phyloP scores from a whole-genome alignment of 1,140 invertebrate species.

The Drosophila persimilis region DNA sequence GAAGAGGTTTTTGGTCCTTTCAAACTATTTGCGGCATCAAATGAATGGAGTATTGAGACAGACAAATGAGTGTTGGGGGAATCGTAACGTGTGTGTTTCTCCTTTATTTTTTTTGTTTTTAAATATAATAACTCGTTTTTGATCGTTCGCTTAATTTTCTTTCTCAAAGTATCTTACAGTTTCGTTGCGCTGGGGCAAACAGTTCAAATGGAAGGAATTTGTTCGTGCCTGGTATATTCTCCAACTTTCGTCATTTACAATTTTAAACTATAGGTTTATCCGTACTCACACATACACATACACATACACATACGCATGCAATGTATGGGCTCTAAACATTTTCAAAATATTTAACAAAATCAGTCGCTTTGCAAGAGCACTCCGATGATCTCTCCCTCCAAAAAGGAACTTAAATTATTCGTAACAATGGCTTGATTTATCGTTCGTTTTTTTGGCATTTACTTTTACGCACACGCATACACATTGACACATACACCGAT shows the following conservation, averaged over 20 bases:
- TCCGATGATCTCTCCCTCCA: conserved; percentile 29
- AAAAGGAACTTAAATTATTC: conserved; percentile 74
- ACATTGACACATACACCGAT: conserved; percentile 59
- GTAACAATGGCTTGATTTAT: conserved; percentile 45
- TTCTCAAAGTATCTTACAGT: conserved; percentile 66
- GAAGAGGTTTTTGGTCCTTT: conserved; percentile 66
- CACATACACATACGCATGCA: conserved; percentile 22
- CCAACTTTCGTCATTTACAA: conserved; percentile 57
- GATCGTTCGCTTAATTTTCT: conserved; percentile 47
- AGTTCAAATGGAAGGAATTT: conserved; percentile 80
- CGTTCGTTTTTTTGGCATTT: conserved; percentile 53
- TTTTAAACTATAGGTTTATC: conserved; percentile 60
- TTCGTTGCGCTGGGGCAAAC: conserved; percentile 31
- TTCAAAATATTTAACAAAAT: conserved; percentile 78
- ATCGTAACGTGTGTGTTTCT: too few relatives aligned
- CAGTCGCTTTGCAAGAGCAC: conserved; percentile 62
- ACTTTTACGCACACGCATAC: conserved; percentile 63
- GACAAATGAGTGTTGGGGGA: not conserved
- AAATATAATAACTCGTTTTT: conserved; percentile 36
- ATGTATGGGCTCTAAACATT: conserved; percentile 39
- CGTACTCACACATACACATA: conserved; percentile 17
- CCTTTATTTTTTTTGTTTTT: conserved; percentile 3
- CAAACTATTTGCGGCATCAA: conserved; percentile 59
- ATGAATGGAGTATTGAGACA: not conserved
- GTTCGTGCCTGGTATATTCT: conserved; percentile 75